Percentiles rank a stretch among this genome's conserved stretches.
These are phyloP conservation scores for Allolobophora icterica DNA, from an alignment of 2,888 invertebrate genomes.

Conservation along the genomic window DNA sequence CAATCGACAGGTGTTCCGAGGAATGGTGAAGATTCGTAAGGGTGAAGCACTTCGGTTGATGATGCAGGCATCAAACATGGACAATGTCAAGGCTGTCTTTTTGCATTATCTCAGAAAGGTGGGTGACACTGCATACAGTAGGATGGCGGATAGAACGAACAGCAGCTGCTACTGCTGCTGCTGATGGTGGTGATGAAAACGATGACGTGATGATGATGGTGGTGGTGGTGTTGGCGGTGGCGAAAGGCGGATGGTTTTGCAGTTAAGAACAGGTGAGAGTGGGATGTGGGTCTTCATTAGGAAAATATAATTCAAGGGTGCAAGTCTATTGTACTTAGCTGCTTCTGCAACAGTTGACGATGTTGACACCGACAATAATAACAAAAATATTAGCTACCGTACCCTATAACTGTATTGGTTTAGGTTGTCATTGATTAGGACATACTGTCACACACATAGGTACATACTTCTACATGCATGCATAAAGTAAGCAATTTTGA, in stretches of 20 bases:
- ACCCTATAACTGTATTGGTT: too few species aligned
- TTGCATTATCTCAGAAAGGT: constrained; percentile 48
- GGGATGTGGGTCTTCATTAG: too few species aligned
- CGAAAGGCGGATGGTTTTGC: too few species aligned
- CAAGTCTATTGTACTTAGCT: too few species aligned
- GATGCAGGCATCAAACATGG: constrained; percentile 52
- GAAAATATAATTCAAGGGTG: too few species aligned
- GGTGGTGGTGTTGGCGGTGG: too few species aligned
- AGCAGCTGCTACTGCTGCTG: neutral
- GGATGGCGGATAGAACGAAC: neutral
- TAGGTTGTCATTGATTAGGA: neutral
- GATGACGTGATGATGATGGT: neutral
- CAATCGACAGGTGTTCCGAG: constrained; percentile 55
- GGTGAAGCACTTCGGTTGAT: constrained; percentile 58
- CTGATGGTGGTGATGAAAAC: neutral
- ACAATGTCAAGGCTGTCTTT: constrained; percentile 54
- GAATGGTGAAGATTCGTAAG: constrained; percentile 59
- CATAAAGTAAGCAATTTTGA: too few species aligned
- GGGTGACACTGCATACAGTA: neutral
- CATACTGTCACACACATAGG: neutral
- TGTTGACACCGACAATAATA: too few species aligned
- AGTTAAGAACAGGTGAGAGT: too few species aligned
- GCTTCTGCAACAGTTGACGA: too few species aligned
- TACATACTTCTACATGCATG: constrained; percentile 37
- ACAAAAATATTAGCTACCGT: too few species aligned